These are phyloP conservation scores for Lamellibrachia columna DNA, from an alignment of 2,888 invertebrate species.

Conservation along the genomic window DNA sequence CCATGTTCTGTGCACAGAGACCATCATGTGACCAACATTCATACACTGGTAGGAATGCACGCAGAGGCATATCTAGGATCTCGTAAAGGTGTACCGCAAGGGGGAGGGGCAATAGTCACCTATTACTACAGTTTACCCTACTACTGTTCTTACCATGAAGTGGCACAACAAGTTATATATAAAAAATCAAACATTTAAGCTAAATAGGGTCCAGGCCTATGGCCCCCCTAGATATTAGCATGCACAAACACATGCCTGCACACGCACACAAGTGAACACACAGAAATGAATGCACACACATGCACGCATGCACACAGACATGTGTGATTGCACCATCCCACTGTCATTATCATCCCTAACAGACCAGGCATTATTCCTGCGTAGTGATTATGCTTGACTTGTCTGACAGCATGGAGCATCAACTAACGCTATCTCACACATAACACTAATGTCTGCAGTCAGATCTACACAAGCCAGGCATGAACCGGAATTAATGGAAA, in stretches of 20 bases:
- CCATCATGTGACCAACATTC: not conserved
- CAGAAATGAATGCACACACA: too few relatives aligned
- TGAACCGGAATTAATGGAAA: not conserved
- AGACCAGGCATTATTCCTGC: not conserved
- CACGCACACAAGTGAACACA: not conserved
- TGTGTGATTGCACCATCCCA: not conserved
- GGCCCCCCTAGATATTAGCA: not conserved
- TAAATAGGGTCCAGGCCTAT: not conserved
- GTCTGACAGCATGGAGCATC: not conserved
- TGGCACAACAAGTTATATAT: too few relatives aligned
- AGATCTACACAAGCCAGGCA: not conserved
- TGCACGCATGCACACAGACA: not conserved
- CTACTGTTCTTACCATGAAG: too few relatives aligned
- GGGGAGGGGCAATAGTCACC: too few relatives aligned
- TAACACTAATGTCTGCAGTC: not conserved
- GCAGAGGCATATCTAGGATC: too few relatives aligned
- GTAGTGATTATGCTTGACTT: not conserved
- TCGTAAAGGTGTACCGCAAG: too few relatives aligned
- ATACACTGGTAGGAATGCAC: not conserved
- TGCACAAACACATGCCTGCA: not conserved
- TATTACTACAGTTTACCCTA: too few relatives aligned
- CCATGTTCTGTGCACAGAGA: too few relatives aligned
- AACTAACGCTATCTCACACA: not conserved
- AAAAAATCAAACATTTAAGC: too few relatives aligned
- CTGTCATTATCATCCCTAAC: not conserved